phyloP scores from a whole-genome alignment of 35 echinoderm and acorn worm species.

The Lytechinus variegatus region DNA sequence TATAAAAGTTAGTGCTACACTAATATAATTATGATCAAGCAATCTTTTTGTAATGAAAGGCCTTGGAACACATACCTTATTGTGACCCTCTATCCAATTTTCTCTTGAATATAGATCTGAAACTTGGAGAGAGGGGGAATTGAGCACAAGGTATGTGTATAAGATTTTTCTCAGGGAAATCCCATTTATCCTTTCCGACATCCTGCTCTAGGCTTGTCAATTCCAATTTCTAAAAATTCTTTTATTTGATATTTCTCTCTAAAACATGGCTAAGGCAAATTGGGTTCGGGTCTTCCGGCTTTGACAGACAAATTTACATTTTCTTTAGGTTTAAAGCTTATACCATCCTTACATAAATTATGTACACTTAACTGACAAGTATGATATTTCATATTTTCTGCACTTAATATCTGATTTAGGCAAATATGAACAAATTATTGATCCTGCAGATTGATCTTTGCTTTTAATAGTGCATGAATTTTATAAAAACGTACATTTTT shows the following conservation, averaged over 20 bases:
- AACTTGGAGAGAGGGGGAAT: constrained; percentile 9
- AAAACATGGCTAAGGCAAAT: not conserved
- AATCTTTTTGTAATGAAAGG: not conserved
- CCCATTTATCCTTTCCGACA: not conserved
- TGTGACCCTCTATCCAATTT: constrained; percentile 17
- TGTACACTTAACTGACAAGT: not conserved
- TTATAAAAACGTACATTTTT: no score
- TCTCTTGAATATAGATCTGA: constrained; percentile 19
- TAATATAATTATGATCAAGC: not conserved
- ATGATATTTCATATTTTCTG: not conserved
- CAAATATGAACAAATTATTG: not conserved
- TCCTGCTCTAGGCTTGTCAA: not conserved
- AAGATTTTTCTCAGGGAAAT: not conserved
- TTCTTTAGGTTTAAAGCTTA: not conserved
- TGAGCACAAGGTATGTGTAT: constrained; percentile 5
- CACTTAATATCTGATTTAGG: not conserved
- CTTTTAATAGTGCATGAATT: no score
- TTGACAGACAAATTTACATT: not conserved
- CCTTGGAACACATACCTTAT: not conserved
- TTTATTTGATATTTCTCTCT: not conserved
- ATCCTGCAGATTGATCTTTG: no score
- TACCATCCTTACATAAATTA: not conserved
- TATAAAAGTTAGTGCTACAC: not conserved
- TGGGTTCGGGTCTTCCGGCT: not conserved
- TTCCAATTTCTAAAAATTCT: constrained; percentile 14